phyloP scores from a whole-genome alignment of 1,140 invertebrate genomes.

The Glossosoma conforme region DNA sequence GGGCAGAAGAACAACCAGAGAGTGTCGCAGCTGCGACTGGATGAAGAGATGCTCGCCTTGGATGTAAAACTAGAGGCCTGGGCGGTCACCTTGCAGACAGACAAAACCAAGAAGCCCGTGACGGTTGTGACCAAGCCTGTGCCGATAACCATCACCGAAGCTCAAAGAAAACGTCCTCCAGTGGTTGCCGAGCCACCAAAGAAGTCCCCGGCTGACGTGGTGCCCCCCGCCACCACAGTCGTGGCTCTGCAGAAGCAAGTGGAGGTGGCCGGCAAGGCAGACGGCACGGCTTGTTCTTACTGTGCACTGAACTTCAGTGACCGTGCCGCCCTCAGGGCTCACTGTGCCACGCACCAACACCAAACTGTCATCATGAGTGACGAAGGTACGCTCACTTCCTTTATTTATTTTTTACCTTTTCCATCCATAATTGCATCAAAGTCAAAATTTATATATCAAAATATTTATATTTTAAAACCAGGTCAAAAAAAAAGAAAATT shows the following conservation, averaged over 20 bases:
- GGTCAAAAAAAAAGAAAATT: too few relatives aligned
- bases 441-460: too few relatives aligned
- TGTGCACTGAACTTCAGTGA: slow-evolving; percentile 58
- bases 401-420: neutral
- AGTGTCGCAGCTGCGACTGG: slow-evolving; percentile 35
- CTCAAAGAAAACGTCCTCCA: slow-evolving; percentile 9
- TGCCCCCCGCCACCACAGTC: slow-evolving; percentile 9
- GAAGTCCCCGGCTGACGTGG: slow-evolving; percentile 9
- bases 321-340: slow-evolving; percentile 55
- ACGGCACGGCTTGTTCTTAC: slow-evolving; percentile 41
- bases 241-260: slow-evolving; percentile 25
- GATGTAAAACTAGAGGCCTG: slow-evolving; percentile 42
- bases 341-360: slow-evolving; percentile 62
- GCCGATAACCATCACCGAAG: neutral
- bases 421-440: too few relatives aligned
- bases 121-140: slow-evolving; percentile 2
- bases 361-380: slow-evolving; percentile 67
- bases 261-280: slow-evolving; percentile 20
- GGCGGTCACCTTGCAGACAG: slow-evolving; percentile 26
- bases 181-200: slow-evolving; percentile 9
- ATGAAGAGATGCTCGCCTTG: slow-evolving; percentile 43
- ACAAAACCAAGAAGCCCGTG: slow-evolving; percentile 7
- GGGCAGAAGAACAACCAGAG: slow-evolving; percentile 41
- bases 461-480: too few relatives aligned
- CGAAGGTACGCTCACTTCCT: slow-evolving; percentile 46